Evolutionary conservation across 2,797 vertebrate genomes (phyloP).

Genomic region (Chelmon rostratus): DNA sequence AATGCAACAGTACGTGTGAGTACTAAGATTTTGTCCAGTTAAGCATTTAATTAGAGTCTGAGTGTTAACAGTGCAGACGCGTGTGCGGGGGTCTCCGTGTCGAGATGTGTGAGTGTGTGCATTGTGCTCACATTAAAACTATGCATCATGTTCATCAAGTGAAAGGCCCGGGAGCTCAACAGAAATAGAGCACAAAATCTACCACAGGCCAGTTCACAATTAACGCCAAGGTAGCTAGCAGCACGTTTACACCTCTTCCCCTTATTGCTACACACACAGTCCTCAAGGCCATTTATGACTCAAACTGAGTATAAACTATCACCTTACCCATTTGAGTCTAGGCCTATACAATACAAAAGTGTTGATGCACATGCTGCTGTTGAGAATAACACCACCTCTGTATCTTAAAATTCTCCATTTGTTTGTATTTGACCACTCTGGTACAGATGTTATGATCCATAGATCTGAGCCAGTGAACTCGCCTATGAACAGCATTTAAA

Average conservation of each 20-base stretch:
- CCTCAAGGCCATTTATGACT: conserved; percentile 19
- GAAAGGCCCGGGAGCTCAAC: conserved; percentile 8
- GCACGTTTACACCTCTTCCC: not conserved
- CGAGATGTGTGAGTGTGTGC: not conserved
- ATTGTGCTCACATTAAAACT: conserved; percentile 11
- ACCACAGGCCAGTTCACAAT: conserved; percentile 34
- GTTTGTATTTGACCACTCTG: not conserved
- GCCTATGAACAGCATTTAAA: no score
- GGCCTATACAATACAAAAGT: not conserved
- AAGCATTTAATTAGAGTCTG: conserved; percentile 29
- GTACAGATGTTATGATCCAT: conserved; percentile 21
- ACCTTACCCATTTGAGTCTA: not conserved
- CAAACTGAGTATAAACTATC: conserved; percentile 6
- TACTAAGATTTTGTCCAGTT: conserved; percentile 16
- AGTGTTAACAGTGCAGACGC: conserved; percentile 5
- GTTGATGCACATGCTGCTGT: not conserved
- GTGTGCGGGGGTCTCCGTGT: not conserved
- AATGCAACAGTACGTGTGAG: conserved; percentile 27
- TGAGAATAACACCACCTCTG: not conserved
- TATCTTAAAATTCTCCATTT: not conserved
- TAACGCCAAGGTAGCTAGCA: conserved; percentile 17
- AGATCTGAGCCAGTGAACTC: not conserved
- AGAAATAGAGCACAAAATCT: conserved; percentile 36
- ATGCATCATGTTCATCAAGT: conserved; percentile 7
- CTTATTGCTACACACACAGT: not conserved